These are phyloP conservation scores for Leptinotarsa defecta DNA, from an alignment of 1,140 invertebrate genomes.

Conservation along the genomic window DNA sequence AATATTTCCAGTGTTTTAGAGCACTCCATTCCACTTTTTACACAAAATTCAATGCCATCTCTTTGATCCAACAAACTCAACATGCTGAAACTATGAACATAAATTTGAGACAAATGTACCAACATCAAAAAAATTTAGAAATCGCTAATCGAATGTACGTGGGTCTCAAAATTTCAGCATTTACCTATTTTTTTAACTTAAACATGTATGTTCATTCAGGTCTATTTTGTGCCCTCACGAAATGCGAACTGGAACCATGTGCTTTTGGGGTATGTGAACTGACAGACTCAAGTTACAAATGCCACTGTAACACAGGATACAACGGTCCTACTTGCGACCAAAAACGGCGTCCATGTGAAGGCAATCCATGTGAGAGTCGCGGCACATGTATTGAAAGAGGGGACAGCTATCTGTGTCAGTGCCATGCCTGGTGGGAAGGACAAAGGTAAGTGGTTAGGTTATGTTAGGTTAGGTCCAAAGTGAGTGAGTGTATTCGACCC, in stretches of 20 bases:
- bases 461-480: too few species aligned
- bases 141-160: too few species aligned
- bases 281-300: slow-evolving; percentile 60
- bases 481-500: too few species aligned
- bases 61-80: too few species aligned
- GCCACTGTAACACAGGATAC: slow-evolving; percentile 68
- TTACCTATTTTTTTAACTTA: not conserved
- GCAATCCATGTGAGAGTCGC: slow-evolving; percentile 71
- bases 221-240: slow-evolving; percentile 69
- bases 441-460: slow-evolving; percentile 2
- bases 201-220: slow-evolving; percentile 55
- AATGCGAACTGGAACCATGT: slow-evolving; percentile 74
- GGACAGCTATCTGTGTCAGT: slow-evolving; percentile 68
- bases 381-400: slow-evolving; percentile 68
- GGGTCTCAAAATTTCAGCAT: not conserved
- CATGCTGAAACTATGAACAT: too few species aligned
- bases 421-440: slow-evolving; percentile 67
- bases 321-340: slow-evolving; percentile 68
- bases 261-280: slow-evolving; percentile 71
- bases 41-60: too few species aligned
- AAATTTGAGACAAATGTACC: too few species aligned
- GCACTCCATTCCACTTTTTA: too few species aligned
- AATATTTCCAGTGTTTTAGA: too few species aligned
- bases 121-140: too few species aligned
- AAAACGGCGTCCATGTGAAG: slow-evolving; percentile 68